Evolutionary conservation across 2,888 invertebrate genomes (phyloP).

Genomic region (Drosophila flavopinicola): DNA sequence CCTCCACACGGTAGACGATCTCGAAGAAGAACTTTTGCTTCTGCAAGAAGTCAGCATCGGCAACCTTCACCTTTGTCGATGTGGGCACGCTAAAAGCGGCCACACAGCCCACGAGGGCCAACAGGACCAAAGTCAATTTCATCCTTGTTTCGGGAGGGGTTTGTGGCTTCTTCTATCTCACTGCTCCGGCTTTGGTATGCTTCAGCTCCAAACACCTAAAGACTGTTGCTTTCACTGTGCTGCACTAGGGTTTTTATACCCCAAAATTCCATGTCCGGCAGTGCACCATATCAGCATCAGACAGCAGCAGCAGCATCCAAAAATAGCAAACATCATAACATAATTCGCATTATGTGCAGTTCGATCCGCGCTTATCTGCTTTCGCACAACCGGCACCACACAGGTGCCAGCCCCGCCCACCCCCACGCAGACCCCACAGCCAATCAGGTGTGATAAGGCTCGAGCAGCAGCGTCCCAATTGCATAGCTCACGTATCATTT

Average conservation of each 20-base stretch:
- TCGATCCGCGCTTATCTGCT: slow-evolving; percentile 33
- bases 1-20: slow-evolving; percentile 69
- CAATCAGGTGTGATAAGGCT: slow-evolving; percentile 25
- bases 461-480: slow-evolving; percentile 11
- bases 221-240: slow-evolving; percentile 68
- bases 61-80: slow-evolving; percentile 64
- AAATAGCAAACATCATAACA: slow-evolving; percentile 35
- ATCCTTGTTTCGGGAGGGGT: slow-evolving; percentile 54
- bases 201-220: slow-evolving; percentile 74
- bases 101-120: slow-evolving; percentile 78
- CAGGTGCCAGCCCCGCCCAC: slow-evolving; percentile 1
- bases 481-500: slow-evolving; percentile 17
- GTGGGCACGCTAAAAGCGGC: slow-evolving; percentile 68
- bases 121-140: slow-evolving; percentile 78
- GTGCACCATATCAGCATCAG: background rate
- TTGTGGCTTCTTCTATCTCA: slow-evolving; percentile 36
- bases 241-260: slow-evolving; percentile 61
- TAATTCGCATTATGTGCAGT: slow-evolving; percentile 35
- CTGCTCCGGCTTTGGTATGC: slow-evolving; percentile 73
- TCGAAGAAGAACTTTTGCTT: slow-evolving; percentile 80
- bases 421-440: slow-evolving; percentile 7
- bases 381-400: slow-evolving; percentile 4
- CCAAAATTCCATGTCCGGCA: too few relatives aligned
- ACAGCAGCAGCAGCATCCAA: slow-evolving; percentile 13
- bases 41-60: slow-evolving; percentile 67